These are phyloP conservation scores for Phalacrocorax carbo DNA, from an alignment of 2,113 vertebrate species.

Conservation along the genomic window DNA sequence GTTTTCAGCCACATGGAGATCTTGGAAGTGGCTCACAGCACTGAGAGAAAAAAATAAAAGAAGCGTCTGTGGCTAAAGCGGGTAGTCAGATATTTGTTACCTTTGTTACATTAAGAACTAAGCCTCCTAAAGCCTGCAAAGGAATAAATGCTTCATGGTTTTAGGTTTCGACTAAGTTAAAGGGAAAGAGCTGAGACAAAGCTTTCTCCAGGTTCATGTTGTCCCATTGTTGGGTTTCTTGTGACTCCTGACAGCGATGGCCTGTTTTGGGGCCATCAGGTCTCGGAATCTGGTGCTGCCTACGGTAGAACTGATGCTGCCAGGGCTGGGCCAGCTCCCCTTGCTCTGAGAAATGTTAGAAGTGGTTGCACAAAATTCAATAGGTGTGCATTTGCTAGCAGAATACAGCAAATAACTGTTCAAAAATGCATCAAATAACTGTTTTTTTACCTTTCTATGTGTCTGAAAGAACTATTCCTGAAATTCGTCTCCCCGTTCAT, in stretches of 20 bases:
- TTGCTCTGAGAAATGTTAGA: neutral
- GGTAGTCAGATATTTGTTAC: neutral
- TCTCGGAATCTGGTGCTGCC: neutral
- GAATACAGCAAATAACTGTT: neutral
- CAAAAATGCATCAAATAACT: neutral
- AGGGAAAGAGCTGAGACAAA: neutral
- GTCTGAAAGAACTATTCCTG: neutral
- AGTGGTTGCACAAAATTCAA: neutral
- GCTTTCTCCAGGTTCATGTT: neutral
- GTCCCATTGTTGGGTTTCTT: neutral
- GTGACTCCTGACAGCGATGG: neutral
- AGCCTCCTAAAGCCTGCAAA: neutral
- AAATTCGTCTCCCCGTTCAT: neutral
- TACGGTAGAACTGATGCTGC: accelerated
- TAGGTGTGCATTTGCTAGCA: neutral
- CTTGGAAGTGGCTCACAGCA: neutral
- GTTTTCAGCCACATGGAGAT: constrained; percentile 35
- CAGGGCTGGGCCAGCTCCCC: neutral
- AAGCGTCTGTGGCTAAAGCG: neutral
- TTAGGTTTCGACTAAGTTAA: neutral
- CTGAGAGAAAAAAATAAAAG: neutral
- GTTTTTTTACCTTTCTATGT: neutral
- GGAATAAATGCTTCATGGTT: neutral
- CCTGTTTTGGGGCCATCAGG: accelerated
- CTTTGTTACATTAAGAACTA: neutral